Conservation (phyloP, 2,888 invertebrate genomes). For the Stenodema calcarata region DNA sequence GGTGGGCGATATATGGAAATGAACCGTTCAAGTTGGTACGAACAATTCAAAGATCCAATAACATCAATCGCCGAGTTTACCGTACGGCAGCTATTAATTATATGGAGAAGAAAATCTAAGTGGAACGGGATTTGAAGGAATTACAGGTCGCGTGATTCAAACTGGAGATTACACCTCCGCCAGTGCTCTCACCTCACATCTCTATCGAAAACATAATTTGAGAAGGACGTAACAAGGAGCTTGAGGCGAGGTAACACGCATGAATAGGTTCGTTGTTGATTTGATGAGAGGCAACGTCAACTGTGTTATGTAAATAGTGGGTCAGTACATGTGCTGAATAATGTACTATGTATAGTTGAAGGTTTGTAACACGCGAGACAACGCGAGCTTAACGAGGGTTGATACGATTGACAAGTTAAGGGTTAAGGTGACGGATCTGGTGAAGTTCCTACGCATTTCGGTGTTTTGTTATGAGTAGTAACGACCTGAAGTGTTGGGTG, state of each 20-base stretch:
- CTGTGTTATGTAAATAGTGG: neutral
- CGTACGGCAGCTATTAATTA: neutral
- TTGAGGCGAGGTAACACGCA: neutral
- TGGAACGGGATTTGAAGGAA: neutral
- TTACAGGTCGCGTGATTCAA: neutral
- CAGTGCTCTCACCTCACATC: neutral
- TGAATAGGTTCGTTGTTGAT: neutral
- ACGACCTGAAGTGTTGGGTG: neutral
- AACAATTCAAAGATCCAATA: too few relatives aligned
- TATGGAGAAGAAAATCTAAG: neutral
- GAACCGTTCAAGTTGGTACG: too few relatives aligned
- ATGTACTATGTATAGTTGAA: too few relatives aligned
- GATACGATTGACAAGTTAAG: neutral
- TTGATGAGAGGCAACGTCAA: conserved; percentile 4
- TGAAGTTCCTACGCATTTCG: neutral
- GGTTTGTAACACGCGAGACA: neutral
- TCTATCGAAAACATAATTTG: neutral
- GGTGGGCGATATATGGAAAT: too few relatives aligned
- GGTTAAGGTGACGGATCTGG: neutral
- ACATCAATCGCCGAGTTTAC: too few relatives aligned
- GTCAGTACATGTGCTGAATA: too few relatives aligned
- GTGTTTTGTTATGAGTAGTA: neutral
- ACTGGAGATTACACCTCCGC: neutral
- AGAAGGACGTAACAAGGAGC: neutral
- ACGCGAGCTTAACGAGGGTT: neutral